Conservation (phyloP, 2,113 vertebrate genomes). For the Heterotis niloticus region DNA sequence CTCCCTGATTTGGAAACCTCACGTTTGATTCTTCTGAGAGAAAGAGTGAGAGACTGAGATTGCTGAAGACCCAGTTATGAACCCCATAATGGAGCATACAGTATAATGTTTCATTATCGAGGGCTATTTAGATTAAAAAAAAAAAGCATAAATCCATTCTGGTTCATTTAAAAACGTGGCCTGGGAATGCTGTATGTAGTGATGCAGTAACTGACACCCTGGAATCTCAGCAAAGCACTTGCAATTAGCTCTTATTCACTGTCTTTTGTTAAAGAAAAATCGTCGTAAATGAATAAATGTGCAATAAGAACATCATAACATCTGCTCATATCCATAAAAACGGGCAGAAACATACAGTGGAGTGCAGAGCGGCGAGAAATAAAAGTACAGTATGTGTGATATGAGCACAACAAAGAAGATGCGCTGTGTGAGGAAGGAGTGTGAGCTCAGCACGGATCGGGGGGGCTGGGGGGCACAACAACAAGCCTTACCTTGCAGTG, state of each 20-base stretch:
- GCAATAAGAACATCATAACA: too few relatives aligned
- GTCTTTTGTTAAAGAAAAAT: too few relatives aligned
- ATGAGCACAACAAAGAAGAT: not conserved
- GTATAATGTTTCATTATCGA: slow-evolving; percentile 10
- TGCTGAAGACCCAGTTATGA: slow-evolving; percentile 6
- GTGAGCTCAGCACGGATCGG: too few relatives aligned
- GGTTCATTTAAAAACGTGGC: not conserved
- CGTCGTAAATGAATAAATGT: too few relatives aligned
- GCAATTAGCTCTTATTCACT: not conserved
- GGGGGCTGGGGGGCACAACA: too few relatives aligned
- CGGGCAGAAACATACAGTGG: too few relatives aligned
- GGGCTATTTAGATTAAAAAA: not conserved
- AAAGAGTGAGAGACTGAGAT: not conserved
- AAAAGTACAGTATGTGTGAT: not conserved
- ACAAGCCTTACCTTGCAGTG: too few relatives aligned
- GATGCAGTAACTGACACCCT: not conserved
- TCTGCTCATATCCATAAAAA: too few relatives aligned
- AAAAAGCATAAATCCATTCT: not conserved
- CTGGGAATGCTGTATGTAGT: not conserved
- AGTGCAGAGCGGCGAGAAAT: too few relatives aligned
- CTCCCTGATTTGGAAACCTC: too few relatives aligned
- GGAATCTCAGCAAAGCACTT: slow-evolving; percentile 5
- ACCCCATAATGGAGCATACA: not conserved
- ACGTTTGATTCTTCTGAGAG: too few relatives aligned
- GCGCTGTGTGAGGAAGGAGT: too few relatives aligned